Percentiles rank a stretch among this genome's conserved stretches.
phyloP scores from a whole-genome alignment of 2,888 invertebrate species.

The Sarcophaga rosellei region DNA sequence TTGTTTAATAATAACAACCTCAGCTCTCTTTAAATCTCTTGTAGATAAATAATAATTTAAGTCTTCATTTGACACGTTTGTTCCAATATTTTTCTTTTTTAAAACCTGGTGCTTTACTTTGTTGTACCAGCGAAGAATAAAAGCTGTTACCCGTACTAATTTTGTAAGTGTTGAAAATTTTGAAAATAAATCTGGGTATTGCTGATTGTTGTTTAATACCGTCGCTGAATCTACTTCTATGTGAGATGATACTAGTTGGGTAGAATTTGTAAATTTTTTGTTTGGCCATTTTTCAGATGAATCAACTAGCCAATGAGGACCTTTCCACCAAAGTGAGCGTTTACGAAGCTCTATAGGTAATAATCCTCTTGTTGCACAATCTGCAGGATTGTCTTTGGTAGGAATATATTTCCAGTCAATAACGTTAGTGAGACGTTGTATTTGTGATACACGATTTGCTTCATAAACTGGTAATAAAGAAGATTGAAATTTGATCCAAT shows the following conservation, averaged over 20 bases:
- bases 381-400: constrained; percentile 30
- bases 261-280: constrained; percentile 10
- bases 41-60: neutral
- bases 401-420: constrained; percentile 26
- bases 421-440: constrained; percentile 21
- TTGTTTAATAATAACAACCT: neutral
- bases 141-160: neutral
- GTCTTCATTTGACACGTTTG: too few relatives aligned
- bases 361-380: constrained; percentile 23
- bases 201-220: neutral
- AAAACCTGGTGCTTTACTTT: neutral
- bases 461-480: constrained; percentile 30
- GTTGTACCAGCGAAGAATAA: constrained; percentile 3
- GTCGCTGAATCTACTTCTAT: neutral
- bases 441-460: constrained; percentile 34
- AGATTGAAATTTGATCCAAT: constrained; percentile 32
- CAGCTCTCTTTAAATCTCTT: constrained; percentile 7
- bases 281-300: neutral
- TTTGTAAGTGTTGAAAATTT: constrained; percentile 1
- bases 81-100: too few relatives aligned
- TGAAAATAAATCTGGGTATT: neutral
- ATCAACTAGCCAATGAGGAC: constrained; percentile 10
- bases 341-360: neutral
- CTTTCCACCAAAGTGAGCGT: constrained; percentile 21
- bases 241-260: neutral